These are phyloP conservation scores for Scelioninae gen. 2 DNA, from an alignment of 2,888 invertebrate genomes.

Conservation along the genomic window DNA sequence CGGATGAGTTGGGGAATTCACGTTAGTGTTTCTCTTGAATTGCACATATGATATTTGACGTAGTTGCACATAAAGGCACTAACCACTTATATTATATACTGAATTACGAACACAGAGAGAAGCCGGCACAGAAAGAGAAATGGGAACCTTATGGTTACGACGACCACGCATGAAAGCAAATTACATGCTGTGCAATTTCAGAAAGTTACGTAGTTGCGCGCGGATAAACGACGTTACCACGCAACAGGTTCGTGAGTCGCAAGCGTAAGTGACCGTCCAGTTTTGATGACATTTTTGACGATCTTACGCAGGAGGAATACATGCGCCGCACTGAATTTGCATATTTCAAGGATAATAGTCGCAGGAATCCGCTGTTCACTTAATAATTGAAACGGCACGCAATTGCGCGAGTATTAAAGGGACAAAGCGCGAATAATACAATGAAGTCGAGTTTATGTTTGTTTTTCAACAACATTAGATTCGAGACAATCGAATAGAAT, in stretches of 20 bases:
- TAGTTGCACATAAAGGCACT: constrained; percentile 29
- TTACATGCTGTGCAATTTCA: constrained; percentile 59
- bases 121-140: constrained; percentile 18
- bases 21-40: constrained; percentile 47
- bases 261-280: constrained; percentile 60
- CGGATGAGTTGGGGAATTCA: constrained; percentile 13
- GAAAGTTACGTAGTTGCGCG: constrained; percentile 56
- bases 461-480: too few species aligned
- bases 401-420: constrained; percentile 11
- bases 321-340: constrained; percentile 23
- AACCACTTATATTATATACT: constrained; percentile 30
- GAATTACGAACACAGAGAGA: background rate
- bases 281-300: constrained; percentile 57
- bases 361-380: constrained; percentile 11
- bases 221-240: constrained; percentile 58
- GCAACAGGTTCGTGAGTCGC: constrained; percentile 62
- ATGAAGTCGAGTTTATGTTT: too few species aligned
- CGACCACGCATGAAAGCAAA: constrained; percentile 60
- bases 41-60: constrained; percentile 39
- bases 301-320: constrained; percentile 43
- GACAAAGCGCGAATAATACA: background rate
- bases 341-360: constrained; percentile 9
- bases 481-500: too few species aligned
- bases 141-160: constrained; percentile 54
- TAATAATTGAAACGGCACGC: constrained; percentile 13